Percentiles rank a stretch among this genome's conserved stretches.
Evolutionary conservation across 1,140 invertebrate species (phyloP).

Genomic region (Neomicropteryx cornuta): DNA sequence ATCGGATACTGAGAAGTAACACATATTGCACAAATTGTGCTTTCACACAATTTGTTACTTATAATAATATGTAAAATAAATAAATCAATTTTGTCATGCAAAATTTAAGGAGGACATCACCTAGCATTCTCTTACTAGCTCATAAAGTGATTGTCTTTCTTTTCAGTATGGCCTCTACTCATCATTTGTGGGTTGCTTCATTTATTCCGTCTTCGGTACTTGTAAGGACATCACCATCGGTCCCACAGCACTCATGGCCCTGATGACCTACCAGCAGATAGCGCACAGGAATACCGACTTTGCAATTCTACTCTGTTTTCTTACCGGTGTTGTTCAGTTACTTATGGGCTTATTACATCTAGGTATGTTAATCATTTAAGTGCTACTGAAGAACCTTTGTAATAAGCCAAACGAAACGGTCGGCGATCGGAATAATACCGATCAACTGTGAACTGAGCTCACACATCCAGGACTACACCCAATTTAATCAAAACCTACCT

Average conservation of each 20-base stretch:
- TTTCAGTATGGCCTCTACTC: conserved; percentile 84
- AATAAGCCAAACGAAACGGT: neutral
- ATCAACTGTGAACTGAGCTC: neutral
- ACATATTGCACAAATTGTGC: no score
- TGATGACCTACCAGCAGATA: conserved; percentile 70
- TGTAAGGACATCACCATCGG: conserved; percentile 87
- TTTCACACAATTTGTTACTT: no score
- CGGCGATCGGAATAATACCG: neutral
- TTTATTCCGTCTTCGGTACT: conserved; percentile 84
- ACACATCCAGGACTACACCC: no score
- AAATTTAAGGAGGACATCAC: no score
- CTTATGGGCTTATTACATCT: conserved; percentile 75
- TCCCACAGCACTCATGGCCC: conserved; percentile 70
- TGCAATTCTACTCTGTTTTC: conserved; percentile 73
- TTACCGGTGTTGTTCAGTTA: conserved; percentile 72
- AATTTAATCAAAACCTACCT: no score
- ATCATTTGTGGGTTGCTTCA: conserved; percentile 82
- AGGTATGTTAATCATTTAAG: conserved; percentile 38
- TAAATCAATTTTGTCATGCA: no score
- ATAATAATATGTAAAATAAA: no score
- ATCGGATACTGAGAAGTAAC: no score
- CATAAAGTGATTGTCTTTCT: no score
- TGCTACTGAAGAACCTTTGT: neutral
- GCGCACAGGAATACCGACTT: conserved; percentile 59
- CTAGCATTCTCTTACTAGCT: no score